Conservation (phyloP, 2,888 invertebrate genomes). For the Bursaphelenchus okinawaensis region DNA sequence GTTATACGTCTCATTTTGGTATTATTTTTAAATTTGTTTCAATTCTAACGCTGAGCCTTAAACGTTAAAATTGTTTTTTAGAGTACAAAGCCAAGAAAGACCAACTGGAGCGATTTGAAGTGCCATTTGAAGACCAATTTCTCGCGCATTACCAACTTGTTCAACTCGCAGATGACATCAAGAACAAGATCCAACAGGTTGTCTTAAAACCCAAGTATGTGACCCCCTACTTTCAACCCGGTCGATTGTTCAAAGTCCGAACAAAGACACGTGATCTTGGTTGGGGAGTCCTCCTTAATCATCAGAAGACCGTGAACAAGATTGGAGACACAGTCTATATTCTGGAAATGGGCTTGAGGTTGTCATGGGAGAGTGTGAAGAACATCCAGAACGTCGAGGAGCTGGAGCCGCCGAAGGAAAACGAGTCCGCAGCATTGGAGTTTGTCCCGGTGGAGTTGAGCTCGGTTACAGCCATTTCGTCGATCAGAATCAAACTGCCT, state of each 20-base stretch:
- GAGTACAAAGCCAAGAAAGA: constrained; percentile 13
- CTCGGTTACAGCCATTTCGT: constrained; percentile 78
- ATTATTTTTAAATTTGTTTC: too few species aligned
- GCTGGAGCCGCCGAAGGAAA: constrained; percentile 25
- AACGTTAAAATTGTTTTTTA: too few species aligned
- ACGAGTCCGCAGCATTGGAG: constrained; percentile 70
- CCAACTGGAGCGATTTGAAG: constrained; percentile 66
- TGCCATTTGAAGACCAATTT: constrained; percentile 72
- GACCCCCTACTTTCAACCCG: constrained; percentile 87
- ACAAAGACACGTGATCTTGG: constrained; percentile 71
- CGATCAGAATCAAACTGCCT: constrained; percentile 82
- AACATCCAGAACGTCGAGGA: constrained; percentile 20
- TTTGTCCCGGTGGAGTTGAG: constrained; percentile 75
- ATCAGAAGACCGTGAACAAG: constrained; percentile 67
- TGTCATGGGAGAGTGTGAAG: constrained; percentile 28
- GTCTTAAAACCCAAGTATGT: constrained; percentile 76
- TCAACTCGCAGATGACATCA: constrained; percentile 2
- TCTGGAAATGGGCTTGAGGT: constrained; percentile 76
- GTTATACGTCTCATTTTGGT: too few species aligned
- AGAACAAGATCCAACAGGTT: constrained; percentile 32
- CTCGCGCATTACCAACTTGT: constrained; percentile 72
- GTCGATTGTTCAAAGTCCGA: constrained; percentile 75
- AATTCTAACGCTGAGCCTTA: too few species aligned
- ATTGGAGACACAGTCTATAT: constrained; percentile 66
- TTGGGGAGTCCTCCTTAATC: constrained; percentile 93